phyloP scores from a whole-genome alignment of 2,113 vertebrate genomes.

The Protomyctophum bolini region DNA sequence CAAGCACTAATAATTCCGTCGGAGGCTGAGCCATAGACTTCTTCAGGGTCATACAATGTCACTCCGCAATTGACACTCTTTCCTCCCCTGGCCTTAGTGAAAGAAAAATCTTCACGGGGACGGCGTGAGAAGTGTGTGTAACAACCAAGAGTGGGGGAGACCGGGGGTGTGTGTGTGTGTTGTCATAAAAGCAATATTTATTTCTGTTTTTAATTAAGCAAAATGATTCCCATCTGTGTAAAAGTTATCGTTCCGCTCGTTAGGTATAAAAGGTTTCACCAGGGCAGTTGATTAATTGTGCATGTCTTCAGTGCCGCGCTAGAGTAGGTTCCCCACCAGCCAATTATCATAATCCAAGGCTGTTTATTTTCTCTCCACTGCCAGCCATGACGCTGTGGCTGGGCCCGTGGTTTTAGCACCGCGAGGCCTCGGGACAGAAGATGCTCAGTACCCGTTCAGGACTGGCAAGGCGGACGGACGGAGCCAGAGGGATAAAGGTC shows the following conservation, averaged over 20 bases:
- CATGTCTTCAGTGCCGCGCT: constrained; percentile 72
- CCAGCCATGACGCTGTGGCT: constrained; percentile 58
- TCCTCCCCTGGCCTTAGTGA: constrained; percentile 12
- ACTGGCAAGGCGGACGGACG: constrained; percentile 28
- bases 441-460: constrained; percentile 59
- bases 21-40: constrained; percentile 24
- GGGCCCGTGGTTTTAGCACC: constrained; percentile 44
- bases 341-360: constrained; percentile 88
- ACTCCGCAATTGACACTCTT: constrained; percentile 38
- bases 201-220: constrained; percentile 88
- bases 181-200: constrained; percentile 82
- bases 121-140: constrained; percentile 36
- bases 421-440: constrained; percentile 60
- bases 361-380: constrained; percentile 86
- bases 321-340: constrained; percentile 78
- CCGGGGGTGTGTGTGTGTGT: constrained; percentile 56
- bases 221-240: constrained; percentile 91
- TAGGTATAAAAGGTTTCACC: constrained; percentile 83
- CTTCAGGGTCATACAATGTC: constrained; percentile 31
- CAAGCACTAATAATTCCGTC: constrained; percentile 1
- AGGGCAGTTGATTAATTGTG: constrained; percentile 88
- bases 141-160: constrained; percentile 47
- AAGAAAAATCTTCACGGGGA: constrained; percentile 38
- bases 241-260: constrained; percentile 83
- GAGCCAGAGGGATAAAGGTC: constrained; percentile 17